These are phyloP conservation scores for Isotomurus palustris DNA, from an alignment of 2,888 invertebrate genomes.

Conservation along the genomic window DNA sequence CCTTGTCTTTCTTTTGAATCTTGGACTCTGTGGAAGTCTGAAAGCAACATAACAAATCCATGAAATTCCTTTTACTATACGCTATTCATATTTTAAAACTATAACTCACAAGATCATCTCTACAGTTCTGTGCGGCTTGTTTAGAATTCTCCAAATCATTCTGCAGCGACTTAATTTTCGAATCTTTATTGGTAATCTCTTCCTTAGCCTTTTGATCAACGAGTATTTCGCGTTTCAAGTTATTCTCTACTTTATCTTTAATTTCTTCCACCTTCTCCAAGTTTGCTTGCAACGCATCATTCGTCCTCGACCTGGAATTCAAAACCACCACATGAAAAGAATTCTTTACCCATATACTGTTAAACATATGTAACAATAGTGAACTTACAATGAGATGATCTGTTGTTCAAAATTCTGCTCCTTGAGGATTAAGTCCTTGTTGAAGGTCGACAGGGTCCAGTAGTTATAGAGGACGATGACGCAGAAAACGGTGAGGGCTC, in stretches of 20 bases:
- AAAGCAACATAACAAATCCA: slow-evolving; percentile 1
- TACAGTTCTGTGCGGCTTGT: slow-evolving; percentile 36
- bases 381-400: slow-evolving; percentile 40
- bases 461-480: slow-evolving; percentile 43
- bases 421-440: slow-evolving; percentile 40
- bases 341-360: too few relatives aligned
- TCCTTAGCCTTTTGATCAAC: slow-evolving; percentile 34
- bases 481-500: slow-evolving; percentile 42
- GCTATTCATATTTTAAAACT: not conserved
- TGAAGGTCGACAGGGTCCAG: slow-evolving; percentile 42
- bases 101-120: slow-evolving; percentile 36
- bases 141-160: slow-evolving; percentile 39
- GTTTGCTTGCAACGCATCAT: slow-evolving; percentile 40
- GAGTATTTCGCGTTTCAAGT: slow-evolving; percentile 32
- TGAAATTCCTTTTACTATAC: not conserved
- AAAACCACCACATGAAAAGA: not conserved
- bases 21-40: slow-evolving; percentile 31
- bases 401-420: slow-evolving; percentile 41
- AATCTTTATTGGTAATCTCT: slow-evolving; percentile 26
- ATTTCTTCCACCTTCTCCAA: slow-evolving; percentile 39
- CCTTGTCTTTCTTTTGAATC: slow-evolving; percentile 26
- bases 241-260: slow-evolving; percentile 32
- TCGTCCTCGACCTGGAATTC: slow-evolving; percentile 35
- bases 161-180: slow-evolving; percentile 31
- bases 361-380: not conserved